phyloP scores from a whole-genome alignment of 2,797 vertebrate species.

The Manis javanica region DNA sequence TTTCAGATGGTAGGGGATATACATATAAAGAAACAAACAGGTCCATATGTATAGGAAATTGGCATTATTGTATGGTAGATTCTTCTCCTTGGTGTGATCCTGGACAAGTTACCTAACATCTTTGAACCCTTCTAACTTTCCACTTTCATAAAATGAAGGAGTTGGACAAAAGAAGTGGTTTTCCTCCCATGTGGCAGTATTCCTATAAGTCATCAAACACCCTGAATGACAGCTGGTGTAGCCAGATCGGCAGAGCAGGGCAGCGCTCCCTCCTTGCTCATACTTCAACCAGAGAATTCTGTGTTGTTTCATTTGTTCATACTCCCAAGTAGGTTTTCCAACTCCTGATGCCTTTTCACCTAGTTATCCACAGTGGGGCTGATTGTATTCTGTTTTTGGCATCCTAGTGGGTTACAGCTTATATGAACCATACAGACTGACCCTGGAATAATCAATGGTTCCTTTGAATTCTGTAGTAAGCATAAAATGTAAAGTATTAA shows the following conservation, averaged over 20 bases:
- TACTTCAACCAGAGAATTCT: background rate
- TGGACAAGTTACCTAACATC: background rate
- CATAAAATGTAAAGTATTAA: conserved; percentile 40
- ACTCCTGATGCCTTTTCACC: background rate
- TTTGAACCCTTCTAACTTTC: background rate
- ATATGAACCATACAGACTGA: background rate
- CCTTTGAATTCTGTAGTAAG: conserved; percentile 48
- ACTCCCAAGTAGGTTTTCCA: conserved; percentile 19
- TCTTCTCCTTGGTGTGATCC: background rate
- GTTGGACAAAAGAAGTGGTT: background rate
- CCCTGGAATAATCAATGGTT: conserved; percentile 43
- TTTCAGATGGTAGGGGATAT: background rate
- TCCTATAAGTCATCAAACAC: background rate
- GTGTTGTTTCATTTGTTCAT: conserved; percentile 44
- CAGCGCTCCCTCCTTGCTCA: background rate
- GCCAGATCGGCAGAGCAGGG: background rate
- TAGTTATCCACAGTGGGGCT: background rate
- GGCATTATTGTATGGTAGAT: background rate
- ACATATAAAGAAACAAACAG: too few relatives aligned
- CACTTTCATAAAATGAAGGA: background rate
- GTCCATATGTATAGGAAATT: background rate
- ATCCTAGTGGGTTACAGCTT: conserved; percentile 46
- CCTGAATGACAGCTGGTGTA: background rate
- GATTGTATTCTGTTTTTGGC: conserved; percentile 36
- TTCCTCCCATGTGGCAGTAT: background rate